Evolutionary conservation across 2,113 vertebrate species (phyloP), one percentile per base, ranked within the genome.

Genomic region (Ictidomys tridecemlineatus): DNA sequence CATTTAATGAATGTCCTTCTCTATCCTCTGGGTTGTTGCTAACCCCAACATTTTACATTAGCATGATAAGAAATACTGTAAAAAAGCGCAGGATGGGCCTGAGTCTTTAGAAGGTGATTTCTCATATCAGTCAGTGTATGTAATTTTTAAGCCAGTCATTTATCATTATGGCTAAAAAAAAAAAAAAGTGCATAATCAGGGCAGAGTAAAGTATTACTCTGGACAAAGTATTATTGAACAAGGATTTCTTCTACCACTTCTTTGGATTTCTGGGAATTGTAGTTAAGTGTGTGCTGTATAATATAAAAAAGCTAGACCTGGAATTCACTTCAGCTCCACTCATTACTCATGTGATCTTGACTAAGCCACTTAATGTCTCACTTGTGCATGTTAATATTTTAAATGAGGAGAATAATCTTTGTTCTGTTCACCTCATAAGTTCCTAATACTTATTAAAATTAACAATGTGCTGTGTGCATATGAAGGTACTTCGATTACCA

Each of bases 1-100:
- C 97, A 97, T 97, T 97, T 95, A 96, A 97, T 97, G 95, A 97
- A 97, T 94, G 93, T 92, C 93, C 98, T 98, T 91, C 28, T 73
- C 28, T 48, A n/a, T 73, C 39, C 26, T 70, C 34, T 77, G 14
- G 87, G 96, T 97, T 98, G 70, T 97, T 97, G 42, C 78, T 92
- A 87, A 77, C 24, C 16, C 2, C 45, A 96, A 76, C 88, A 98
- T 85, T 98, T 97, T 97, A 94, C 93, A 96, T 98, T 97, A 95
- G 93, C 56, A 56, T 97, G 96, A 91, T 96, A 96, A 98, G 97
- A 97, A 94, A 92, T 74, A 39, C 67, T 86, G 89, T 51, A 65
- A 56, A 95, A 95, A 98, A 72, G 37, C 73, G 88, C 91, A 85
- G 82, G 91, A 93, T 45, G 65, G 91, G 70, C 8, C 65, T 92